Evolutionary conservation across 2,113 vertebrate genomes (phyloP).

Genomic region (Dromas ardeola): DNA sequence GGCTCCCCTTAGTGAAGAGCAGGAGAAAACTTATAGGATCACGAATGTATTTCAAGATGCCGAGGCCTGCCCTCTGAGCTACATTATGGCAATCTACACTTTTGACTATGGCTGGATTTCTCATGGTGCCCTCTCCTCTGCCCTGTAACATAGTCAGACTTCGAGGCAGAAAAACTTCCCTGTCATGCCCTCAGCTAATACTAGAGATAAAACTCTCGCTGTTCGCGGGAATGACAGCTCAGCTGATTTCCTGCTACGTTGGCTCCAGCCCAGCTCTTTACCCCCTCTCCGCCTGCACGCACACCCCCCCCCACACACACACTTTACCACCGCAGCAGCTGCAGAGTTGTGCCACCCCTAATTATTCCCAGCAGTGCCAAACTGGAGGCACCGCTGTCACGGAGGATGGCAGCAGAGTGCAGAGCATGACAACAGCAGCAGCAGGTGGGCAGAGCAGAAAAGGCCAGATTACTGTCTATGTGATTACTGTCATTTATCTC

Average conservation of each 20-base stretch:
- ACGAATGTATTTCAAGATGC: neutral
- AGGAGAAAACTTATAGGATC: neutral
- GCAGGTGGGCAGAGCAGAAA: conserved; percentile 77
- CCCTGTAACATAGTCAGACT: neutral
- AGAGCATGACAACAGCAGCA: conserved; percentile 70
- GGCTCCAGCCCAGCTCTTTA: conserved; percentile 10
- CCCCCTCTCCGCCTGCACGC: neutral
- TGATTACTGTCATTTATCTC: conserved; percentile 74
- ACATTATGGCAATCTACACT: neutral
- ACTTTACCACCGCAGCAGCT: conserved; percentile 33
- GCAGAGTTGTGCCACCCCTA: conserved; percentile 59
- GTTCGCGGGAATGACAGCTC: conserved; percentile 33
- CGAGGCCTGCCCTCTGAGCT: neutral
- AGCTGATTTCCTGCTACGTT: conserved; percentile 28
- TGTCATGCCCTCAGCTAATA: neutral
- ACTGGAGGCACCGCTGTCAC: conserved; percentile 53
- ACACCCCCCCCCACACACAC: neutral
- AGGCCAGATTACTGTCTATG: conserved; percentile 66
- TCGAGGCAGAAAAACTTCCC: neutral
- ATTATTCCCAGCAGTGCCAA: conserved; percentile 52
- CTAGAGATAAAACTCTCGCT: neutral
- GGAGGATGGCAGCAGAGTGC: conserved; percentile 65
- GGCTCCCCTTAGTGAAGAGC: neutral
- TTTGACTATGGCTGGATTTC: neutral
- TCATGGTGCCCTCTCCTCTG: neutral